These are phyloP conservation scores for Spodoptera litura DNA, from an alignment of 1,140 invertebrate species.

Conservation along the genomic window DNA sequence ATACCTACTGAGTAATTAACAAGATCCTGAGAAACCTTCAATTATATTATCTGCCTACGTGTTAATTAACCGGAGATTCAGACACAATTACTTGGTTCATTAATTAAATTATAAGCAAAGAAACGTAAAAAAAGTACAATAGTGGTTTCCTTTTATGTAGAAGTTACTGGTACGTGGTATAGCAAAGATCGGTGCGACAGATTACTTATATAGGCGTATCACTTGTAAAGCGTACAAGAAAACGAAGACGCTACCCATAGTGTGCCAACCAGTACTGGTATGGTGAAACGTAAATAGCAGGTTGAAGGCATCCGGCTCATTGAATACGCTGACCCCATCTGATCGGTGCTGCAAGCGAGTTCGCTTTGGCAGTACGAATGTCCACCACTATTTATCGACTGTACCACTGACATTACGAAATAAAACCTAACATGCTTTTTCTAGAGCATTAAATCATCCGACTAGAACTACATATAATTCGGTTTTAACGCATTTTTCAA, in stretches of 20 bases:
- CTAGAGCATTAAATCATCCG: background rate
- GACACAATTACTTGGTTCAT: conserved; percentile 13
- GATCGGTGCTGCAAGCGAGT: conserved; percentile 75
- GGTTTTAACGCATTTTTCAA: background rate
- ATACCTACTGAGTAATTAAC: background rate
- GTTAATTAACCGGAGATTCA: conserved; percentile 1
- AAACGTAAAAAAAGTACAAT: conserved; percentile 19
- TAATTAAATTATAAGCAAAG: conserved; percentile 30
- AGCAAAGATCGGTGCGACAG: conserved; percentile 35
- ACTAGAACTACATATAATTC: background rate
- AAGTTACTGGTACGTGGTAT: conserved; percentile 25
- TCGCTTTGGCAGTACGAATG: conserved; percentile 74
- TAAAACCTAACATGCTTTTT: conserved; percentile 11
- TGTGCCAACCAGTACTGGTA: conserved; percentile 81
- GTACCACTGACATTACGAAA: conserved; percentile 13
- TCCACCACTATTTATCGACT: conserved; percentile 60
- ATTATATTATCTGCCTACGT: background rate
- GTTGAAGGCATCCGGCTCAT: conserved; percentile 84
- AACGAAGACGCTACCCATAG: conserved; percentile 76
- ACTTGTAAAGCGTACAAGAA: conserved; percentile 67
- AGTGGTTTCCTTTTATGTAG: conserved; percentile 34
- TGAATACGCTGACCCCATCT: conserved; percentile 85
- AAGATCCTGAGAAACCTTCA: background rate
- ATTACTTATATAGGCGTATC: conserved; percentile 60
- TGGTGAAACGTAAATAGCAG: conserved; percentile 84